These are phyloP conservation scores for Chaenogobius annularis DNA, from an alignment of 2,113 vertebrate genomes.

Conservation along the genomic window DNA sequence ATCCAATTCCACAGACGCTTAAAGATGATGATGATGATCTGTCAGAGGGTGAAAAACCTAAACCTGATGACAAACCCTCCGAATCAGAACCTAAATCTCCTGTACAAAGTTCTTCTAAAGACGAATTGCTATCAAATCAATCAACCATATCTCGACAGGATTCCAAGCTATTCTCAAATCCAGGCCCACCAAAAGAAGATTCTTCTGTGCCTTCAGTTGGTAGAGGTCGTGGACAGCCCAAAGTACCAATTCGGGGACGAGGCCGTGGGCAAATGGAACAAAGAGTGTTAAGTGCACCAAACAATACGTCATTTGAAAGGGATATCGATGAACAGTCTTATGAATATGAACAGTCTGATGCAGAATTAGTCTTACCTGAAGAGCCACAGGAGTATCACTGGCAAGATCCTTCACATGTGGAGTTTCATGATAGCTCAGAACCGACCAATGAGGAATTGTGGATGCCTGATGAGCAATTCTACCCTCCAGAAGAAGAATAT, in stretches of 20 bases:
- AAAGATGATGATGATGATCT: slow-evolving; percentile 3
- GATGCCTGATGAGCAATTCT: slow-evolving; percentile 81
- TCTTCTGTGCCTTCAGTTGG: slow-evolving; percentile 53
- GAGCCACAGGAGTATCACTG: slow-evolving; percentile 67
- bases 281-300: slow-evolving; percentile 48
- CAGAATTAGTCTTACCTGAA: slow-evolving; percentile 39
- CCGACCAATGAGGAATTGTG: slow-evolving; percentile 67
- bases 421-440: slow-evolving; percentile 62
- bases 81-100: slow-evolving; percentile 20
- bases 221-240: slow-evolving; percentile 67
- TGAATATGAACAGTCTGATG: slow-evolving; percentile 70
- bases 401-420: slow-evolving; percentile 69
- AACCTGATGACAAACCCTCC: slow-evolving; percentile 30
- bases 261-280: slow-evolving; percentile 58
- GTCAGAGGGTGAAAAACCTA: slow-evolving; percentile 30
- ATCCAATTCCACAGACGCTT: slow-evolving; percentile 78
- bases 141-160: slow-evolving; percentile 59
- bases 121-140: slow-evolving; percentile 66
- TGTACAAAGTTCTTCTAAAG: slow-evolving; percentile 38
- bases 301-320: slow-evolving; percentile 35
- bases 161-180: slow-evolving; percentile 68
- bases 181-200: slow-evolving; percentile 74
- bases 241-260: slow-evolving; percentile 47
- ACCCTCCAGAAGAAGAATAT: slow-evolving; percentile 66
- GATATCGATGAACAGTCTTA: slow-evolving; percentile 51